A percentile compares a stretch with the other conserved stretches of the same genome.
Conservation (phyloP, 2,888 invertebrate genomes). For the Serripes groenlandicus region DNA sequence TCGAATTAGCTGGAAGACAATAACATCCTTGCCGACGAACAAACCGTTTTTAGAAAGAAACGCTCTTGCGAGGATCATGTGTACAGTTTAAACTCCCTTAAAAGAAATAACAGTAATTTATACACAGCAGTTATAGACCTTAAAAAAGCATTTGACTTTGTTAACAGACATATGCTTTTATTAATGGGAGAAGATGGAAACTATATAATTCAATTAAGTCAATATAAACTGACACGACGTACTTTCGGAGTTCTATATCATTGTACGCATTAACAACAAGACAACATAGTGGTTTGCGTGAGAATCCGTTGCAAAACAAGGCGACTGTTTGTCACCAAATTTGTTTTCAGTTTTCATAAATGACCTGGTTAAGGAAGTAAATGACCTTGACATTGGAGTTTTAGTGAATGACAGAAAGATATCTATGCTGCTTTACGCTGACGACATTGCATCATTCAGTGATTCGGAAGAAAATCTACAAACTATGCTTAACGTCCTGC, state of each 20-base stretch:
- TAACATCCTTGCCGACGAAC: conserved; percentile 38
- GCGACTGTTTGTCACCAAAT: conserved; percentile 43
- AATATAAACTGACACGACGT: no score
- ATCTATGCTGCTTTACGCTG: conserved; percentile 34
- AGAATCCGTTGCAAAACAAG: conserved; percentile 24
- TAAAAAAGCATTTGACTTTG: conserved; percentile 10
- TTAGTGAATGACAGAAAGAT: conserved; percentile 11
- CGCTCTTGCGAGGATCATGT: conserved; percentile 54
- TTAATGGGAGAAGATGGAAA: conserved; percentile 38
- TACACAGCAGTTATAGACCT: conserved; percentile 31
- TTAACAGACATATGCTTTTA: conserved; percentile 44
- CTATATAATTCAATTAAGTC: no score
- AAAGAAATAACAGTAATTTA: conserved; percentile 17
- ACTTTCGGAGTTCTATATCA: background rate
- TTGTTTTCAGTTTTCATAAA: no score
- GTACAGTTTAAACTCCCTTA: conserved; percentile 33
- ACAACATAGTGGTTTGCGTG: conserved; percentile 37
- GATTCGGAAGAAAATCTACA: conserved; percentile 27
- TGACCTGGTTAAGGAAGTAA: conserved; percentile 31
- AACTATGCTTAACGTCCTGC: conserved; percentile 29
- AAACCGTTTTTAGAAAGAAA: conserved; percentile 36
- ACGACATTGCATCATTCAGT: conserved; percentile 31
- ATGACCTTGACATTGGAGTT: conserved; percentile 30
- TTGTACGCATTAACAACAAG: conserved; percentile 34
- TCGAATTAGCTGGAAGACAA: conserved; percentile 31